Conservation (phyloP, 1,140 invertebrate species). For the Adelges cooleyi region DNA sequence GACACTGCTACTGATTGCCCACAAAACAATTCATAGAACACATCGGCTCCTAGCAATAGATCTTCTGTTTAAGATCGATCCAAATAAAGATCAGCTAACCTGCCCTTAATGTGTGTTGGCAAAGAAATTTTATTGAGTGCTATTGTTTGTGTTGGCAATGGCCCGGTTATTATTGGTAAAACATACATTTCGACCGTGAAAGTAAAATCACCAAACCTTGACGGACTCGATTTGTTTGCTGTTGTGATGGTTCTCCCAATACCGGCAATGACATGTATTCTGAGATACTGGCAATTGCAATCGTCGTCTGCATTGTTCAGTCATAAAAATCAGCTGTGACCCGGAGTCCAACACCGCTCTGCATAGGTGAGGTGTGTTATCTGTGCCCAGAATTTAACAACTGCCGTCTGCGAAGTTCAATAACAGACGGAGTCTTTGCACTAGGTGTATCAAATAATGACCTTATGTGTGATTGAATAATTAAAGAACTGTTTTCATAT, state of each 20-base stretch:
- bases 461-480: no score
- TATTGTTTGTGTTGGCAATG: not conserved
- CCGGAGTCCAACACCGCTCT: not conserved
- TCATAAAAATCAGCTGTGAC: not conserved
- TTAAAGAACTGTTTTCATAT: no score
- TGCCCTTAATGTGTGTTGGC: not conserved
- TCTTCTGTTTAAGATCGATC: not conserved
- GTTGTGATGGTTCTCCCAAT: not conserved
- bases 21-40: conserved; percentile 12
- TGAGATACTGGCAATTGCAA: not conserved
- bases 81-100: not conserved
- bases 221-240: not conserved
- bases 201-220: not conserved
- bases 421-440: no score
- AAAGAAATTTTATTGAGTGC: not conserved
- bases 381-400: not conserved
- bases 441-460: no score
- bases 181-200: not conserved
- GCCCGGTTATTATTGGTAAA: not conserved
- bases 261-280: not conserved
- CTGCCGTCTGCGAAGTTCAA: no score
- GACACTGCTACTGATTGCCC: not conserved
- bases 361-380: not conserved
- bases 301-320: not conserved
- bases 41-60: conserved; percentile 20